Percentiles rank a stretch among this genome's conserved stretches.
Conservation (phyloP, 1,140 invertebrate species). For the Drosophila lini region DNA sequence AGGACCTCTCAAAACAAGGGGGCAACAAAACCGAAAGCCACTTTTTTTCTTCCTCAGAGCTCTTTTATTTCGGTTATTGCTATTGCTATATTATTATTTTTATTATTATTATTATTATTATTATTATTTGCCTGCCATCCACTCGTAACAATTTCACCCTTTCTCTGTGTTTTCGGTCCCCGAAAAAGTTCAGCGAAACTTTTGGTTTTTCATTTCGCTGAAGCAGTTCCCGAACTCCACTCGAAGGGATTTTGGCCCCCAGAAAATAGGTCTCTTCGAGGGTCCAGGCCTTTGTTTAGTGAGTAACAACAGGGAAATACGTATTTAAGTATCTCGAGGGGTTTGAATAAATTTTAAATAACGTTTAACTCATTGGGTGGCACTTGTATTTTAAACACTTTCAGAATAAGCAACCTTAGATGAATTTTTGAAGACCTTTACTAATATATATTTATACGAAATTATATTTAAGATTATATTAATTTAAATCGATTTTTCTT, state of each 20-base stretch:
- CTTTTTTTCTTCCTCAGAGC: conserved; percentile 48
- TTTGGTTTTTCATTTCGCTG: conserved; percentile 37
- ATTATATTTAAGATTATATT: not conserved
- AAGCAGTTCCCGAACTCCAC: conserved; percentile 38
- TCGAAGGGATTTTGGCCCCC: conserved; percentile 32
- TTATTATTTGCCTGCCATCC: conserved; percentile 73
- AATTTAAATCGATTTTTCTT: not conserved
- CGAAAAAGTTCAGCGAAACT: conserved; percentile 55
- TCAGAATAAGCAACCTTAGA: not conserved
- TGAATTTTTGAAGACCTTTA: not conserved
- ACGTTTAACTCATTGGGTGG: not conserved
- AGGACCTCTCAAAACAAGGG: conserved; percentile 40
- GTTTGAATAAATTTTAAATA: not conserved
- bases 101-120: conserved; percentile 37
- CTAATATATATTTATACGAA: not conserved
- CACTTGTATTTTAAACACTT: not conserved
- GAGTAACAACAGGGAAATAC: not conserved
- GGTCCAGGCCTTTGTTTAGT: conserved; percentile 3
- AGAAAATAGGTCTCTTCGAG: conserved; percentile 14
- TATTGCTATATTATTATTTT: conserved; percentile 64
- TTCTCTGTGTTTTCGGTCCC: conserved; percentile 21
- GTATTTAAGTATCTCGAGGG: conserved; percentile 5
- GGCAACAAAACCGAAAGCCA: conserved; percentile 47
- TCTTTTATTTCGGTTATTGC: conserved; percentile 67
- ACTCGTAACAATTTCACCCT: conserved; percentile 65